phyloP scores from a whole-genome alignment of 2,797 vertebrate genomes.

The Oryzias sinensis region DNA sequence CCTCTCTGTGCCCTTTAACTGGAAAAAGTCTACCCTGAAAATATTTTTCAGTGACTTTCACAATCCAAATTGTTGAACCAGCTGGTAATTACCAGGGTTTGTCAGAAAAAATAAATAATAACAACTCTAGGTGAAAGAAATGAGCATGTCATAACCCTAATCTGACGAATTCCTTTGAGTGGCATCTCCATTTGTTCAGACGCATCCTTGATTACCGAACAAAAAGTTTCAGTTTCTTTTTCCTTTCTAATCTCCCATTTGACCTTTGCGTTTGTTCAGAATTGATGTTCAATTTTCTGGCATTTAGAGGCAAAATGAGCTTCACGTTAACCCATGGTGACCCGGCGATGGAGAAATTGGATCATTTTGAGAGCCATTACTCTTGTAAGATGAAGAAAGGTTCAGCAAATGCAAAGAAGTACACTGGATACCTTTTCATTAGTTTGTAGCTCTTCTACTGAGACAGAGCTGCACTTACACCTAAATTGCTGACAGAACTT shows the following conservation, averaged over 20 bases:
- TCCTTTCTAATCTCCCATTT: conserved; percentile 59
- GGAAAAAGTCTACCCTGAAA: too few relatives aligned
- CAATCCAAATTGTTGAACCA: too few relatives aligned
- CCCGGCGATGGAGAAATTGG: conserved; percentile 48
- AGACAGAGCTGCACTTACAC: conserved; percentile 8
- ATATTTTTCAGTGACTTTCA: too few relatives aligned
- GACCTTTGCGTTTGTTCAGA: conserved; percentile 70
- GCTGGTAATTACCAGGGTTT: too few relatives aligned
- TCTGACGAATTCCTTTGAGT: not conserved
- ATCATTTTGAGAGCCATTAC: conserved; percentile 55
- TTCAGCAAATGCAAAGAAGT: conserved; percentile 28
- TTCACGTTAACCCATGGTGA: conserved; percentile 55
- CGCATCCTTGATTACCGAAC: too few relatives aligned
- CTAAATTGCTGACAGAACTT: conserved; percentile 22
- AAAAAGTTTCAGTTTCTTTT: conserved; percentile 48
- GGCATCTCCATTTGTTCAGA: not conserved
- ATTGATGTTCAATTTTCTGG: conserved; percentile 70
- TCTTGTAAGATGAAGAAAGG: conserved; percentile 30
- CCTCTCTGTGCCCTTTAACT: too few relatives aligned
- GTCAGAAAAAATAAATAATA: not conserved
- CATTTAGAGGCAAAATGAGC: conserved; percentile 69
- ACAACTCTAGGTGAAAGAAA: not conserved
- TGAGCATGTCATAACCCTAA: not conserved
- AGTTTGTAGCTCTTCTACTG: conserved; percentile 17
- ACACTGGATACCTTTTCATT: conserved; percentile 28